Conservation (phyloP, 2,113 vertebrate species). For the Hylia prasina region DNA sequence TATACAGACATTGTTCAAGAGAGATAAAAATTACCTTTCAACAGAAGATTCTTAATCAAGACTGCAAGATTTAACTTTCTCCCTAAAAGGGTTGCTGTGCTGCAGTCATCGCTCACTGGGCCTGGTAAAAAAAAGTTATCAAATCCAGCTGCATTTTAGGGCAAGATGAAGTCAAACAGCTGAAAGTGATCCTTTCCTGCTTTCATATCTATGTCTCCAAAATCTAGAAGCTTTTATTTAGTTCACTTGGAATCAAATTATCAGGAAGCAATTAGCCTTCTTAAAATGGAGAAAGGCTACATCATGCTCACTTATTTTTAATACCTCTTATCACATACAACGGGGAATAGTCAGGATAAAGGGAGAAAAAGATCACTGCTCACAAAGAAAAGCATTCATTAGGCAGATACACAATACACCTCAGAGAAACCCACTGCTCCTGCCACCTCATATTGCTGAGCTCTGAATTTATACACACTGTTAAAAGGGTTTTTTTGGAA, state of each 20-base stretch:
- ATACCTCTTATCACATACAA: conserved; percentile 1
- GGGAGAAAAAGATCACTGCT: background rate
- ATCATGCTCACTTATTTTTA: conserved; percentile 14
- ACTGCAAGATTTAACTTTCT: background rate
- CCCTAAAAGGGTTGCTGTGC: background rate
- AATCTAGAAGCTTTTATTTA: background rate
- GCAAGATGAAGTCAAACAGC: background rate
- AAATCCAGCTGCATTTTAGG: background rate
- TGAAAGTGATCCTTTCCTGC: background rate
- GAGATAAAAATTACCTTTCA: background rate
- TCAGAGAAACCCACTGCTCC: background rate
- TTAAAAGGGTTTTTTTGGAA: background rate
- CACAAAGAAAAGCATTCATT: background rate
- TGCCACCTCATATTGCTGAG: background rate
- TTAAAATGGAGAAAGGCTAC: conserved; percentile 1
- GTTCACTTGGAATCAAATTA: conserved; percentile 6
- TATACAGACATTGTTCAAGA: background rate
- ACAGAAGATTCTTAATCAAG: background rate
- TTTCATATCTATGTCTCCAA: background rate
- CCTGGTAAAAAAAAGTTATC: background rate
- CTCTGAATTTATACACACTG: background rate
- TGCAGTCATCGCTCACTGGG: background rate
- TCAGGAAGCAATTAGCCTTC: conserved; percentile 6
- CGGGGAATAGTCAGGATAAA: background rate
- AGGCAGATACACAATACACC: background rate